Base-by-base conservation (phyloP, 2,113 vertebrate genomes). In the Myocastor coypus region DNA sequence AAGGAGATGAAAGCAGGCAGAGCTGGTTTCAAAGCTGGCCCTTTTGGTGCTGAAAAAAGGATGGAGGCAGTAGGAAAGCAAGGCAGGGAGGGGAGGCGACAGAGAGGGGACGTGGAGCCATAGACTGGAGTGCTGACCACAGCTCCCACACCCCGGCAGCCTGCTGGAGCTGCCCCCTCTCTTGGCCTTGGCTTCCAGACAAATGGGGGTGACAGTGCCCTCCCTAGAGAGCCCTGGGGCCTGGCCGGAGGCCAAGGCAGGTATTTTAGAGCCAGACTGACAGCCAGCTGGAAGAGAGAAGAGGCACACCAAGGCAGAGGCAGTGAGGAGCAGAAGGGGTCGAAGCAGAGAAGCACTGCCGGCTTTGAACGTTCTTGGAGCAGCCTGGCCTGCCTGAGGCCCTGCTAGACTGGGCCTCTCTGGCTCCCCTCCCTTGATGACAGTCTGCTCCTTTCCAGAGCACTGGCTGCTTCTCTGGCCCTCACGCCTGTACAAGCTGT, bases 1-100 rank as follows among this genome's bases (percentile, higher is more conserved):
- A 26, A 84, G 95, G 93, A 97, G 92, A 98, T 98, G 94, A 97
- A 98, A 96, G 95, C 28, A 83, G 92, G 88, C 13, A 89, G 91
- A 50, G 96, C 24, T 2, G 55, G 92, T 93, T 98, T 95, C 96
- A 95, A 96, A 96, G 96, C 93, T 89, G 91, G 93, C 88, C 94
- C 92, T 96, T 95, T 96, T 89, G 34, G 80, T 37, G 57, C 86
- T 68, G 95, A 97, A 96, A 59, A 97, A 97, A 97, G 97, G 42
- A 9, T 24, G 30, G 50, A 81, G 73, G 88, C 83, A n/a, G 75
- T 66, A 59, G n/a, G 37, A 13, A 68, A 17, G 46, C 16, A 26
- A 14, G n/a, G 55, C 30, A 42, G 63, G 57, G 55, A 1, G 57
- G 46, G 32, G 19, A 55, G 91, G 34, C 1, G 10, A 42, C 77